These are phyloP conservation scores for Drosophila tristis DNA, from an alignment of 1,140 invertebrate species.

Conservation along the genomic window DNA sequence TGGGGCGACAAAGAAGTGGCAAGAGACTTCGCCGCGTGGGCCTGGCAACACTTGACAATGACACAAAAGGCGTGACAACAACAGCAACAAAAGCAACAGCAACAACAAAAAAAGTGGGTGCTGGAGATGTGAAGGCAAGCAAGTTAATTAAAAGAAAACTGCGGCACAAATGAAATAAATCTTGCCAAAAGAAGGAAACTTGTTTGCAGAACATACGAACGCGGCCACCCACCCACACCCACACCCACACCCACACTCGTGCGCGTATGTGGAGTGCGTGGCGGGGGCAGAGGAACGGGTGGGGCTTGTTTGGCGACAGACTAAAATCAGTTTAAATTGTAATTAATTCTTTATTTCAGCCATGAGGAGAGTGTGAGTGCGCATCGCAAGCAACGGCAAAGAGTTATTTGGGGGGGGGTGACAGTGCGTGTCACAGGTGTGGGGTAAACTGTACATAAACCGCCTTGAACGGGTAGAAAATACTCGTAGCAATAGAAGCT, in stretches of 20 bases:
- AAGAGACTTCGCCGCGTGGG: slow-evolving; percentile 18
- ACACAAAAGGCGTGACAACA: slow-evolving; percentile 25
- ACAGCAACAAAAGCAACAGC: too few relatives aligned
- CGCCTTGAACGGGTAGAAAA: too few relatives aligned
- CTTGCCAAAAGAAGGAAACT: slow-evolving; percentile 35
- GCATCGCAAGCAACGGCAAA: not conserved
- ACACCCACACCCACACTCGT: too few relatives aligned
- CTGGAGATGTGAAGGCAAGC: slow-evolving; percentile 31
- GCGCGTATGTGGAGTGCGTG: not conserved
- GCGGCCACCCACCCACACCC: too few relatives aligned
- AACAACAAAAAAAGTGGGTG: not conserved
- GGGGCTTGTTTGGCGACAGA: slow-evolving; percentile 4
- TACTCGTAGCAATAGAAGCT: too few relatives aligned
- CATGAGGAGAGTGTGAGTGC: not conserved
- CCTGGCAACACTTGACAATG: slow-evolving; percentile 80
- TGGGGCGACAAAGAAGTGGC: slow-evolving; percentile 28
- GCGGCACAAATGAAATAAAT: slow-evolving; percentile 77
- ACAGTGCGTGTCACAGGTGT: too few relatives aligned
- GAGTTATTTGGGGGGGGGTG: not conserved
- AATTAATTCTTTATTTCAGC: slow-evolving; percentile 64
- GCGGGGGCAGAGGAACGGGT: not conserved
- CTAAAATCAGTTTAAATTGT: slow-evolving; percentile 70
- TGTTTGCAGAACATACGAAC: not conserved
- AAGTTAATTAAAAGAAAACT: slow-evolving; percentile 82
- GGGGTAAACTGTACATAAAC: too few relatives aligned